These are phyloP conservation scores for Cotesia glomerata DNA, from an alignment of 1,140 invertebrate genomes.

Conservation along the genomic window DNA sequence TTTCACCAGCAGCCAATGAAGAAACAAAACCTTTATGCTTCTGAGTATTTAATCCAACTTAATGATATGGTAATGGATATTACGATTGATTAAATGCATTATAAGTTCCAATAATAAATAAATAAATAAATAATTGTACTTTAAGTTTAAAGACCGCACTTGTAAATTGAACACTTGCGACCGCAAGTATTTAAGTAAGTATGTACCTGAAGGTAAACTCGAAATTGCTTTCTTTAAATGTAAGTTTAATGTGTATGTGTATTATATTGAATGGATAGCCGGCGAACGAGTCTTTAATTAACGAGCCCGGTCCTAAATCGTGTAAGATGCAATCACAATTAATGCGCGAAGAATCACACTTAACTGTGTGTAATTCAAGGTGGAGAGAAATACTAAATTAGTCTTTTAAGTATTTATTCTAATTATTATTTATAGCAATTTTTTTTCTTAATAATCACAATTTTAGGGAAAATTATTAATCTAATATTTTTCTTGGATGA, in stretches of 20 bases:
- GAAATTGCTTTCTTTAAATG: not conserved
- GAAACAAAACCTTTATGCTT: not conserved
- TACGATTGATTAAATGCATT: not conserved
- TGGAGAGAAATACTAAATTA: not conserved
- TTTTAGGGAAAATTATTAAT: too few relatives aligned
- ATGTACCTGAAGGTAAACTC: not conserved
- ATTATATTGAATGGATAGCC: not conserved
- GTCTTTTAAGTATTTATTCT: not conserved
- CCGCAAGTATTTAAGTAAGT: not conserved
- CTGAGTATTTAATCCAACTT: not conserved
- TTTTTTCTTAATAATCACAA: too few relatives aligned
- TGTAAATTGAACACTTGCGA: not conserved
- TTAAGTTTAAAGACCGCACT: too few relatives aligned
- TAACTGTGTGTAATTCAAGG: not conserved
- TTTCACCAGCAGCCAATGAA: not conserved
- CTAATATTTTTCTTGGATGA: too few relatives aligned
- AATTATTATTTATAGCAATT: too few relatives aligned
- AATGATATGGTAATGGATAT: not conserved
- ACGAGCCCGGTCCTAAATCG: slow-evolving; percentile 9
- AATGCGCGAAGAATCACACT: not conserved
- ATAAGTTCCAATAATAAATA: too few relatives aligned
- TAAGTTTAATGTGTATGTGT: too few relatives aligned
- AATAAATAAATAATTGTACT: not conserved
- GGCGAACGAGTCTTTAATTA: slow-evolving; percentile 7
- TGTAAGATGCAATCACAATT: not conserved